These are phyloP conservation scores for Plumapathes pennacea DNA, from an alignment of 92 coral and sea anemone genomes.

Conservation along the genomic window DNA sequence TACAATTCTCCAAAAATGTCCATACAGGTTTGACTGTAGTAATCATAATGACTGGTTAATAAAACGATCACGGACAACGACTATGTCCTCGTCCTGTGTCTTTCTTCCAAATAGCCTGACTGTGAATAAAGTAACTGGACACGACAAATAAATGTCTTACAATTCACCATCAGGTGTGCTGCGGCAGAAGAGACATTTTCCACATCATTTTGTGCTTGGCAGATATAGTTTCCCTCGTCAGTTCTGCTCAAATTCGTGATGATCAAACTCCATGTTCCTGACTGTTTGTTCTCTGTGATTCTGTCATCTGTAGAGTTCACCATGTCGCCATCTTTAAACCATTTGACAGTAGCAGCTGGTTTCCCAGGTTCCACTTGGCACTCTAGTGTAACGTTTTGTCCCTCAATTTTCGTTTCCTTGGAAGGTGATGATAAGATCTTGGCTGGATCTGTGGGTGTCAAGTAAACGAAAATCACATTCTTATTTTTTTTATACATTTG, in stretches of 20 bases:
- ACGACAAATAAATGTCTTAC: no score
- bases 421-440: constrained; percentile 4
- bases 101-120: no score
- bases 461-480: neutral
- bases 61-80: no score
- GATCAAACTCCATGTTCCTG: neutral
- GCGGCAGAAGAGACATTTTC: no score
- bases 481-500: no score
- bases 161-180: no score
- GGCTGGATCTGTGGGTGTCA: constrained; percentile 13
- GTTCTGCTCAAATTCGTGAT: constrained; percentile 2
- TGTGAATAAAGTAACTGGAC: no score
- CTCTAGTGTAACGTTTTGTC: constrained; percentile 1
- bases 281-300: constrained; percentile 1
- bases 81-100: no score
- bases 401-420: constrained; percentile 14
- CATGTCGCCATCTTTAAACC: constrained; percentile 22
- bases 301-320: neutral
- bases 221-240: constrained; percentile 27
- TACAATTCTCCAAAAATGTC: no score
- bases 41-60: no score
- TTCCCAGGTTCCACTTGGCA: constrained; percentile 37
- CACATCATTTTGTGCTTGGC: constrained; percentile 8
- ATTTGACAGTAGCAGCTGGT: constrained; percentile 32
- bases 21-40: no score